Evolutionary conservation across 2,113 vertebrate genomes (phyloP).

Genomic region (Eudyptes chrysolophus): DNA sequence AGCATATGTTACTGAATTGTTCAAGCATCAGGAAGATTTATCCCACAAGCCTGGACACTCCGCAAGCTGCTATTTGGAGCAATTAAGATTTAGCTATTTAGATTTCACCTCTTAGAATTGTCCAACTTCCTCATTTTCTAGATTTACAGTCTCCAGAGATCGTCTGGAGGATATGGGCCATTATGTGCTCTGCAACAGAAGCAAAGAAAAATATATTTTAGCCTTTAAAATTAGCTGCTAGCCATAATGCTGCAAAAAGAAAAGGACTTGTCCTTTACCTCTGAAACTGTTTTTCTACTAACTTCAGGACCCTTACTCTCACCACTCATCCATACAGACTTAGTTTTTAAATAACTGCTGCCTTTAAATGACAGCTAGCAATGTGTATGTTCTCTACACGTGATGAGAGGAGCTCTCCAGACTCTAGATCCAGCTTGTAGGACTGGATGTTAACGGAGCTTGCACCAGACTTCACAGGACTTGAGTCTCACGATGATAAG

Average conservation of each 20-base stretch:
- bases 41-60: neutral
- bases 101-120: slow-evolving; percentile 13
- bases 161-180: neutral
- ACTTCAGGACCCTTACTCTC: neutral
- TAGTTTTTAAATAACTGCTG: neutral
- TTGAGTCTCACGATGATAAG: neutral
- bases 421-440: neutral
- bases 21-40: neutral
- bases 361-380: neutral
- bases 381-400: fast-evolving
- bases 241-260: neutral
- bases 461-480: neutral
- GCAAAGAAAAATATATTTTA: neutral
- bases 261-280: neutral
- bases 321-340: neutral
- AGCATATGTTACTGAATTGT: neutral
- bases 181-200: neutral
- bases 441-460: neutral
- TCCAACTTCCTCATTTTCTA: slow-evolving; percentile 1
- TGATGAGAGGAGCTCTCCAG: neutral
- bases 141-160: slow-evolving; percentile 20
- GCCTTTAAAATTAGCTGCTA: neutral
- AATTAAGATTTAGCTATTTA: slow-evolving; percentile 24
- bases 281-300: neutral
- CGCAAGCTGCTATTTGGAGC: neutral